Evolutionary conservation across 2,797 vertebrate genomes (phyloP), one percentile per base, ranked within the genome.

Genomic region (Taenioides sp.): DNA sequence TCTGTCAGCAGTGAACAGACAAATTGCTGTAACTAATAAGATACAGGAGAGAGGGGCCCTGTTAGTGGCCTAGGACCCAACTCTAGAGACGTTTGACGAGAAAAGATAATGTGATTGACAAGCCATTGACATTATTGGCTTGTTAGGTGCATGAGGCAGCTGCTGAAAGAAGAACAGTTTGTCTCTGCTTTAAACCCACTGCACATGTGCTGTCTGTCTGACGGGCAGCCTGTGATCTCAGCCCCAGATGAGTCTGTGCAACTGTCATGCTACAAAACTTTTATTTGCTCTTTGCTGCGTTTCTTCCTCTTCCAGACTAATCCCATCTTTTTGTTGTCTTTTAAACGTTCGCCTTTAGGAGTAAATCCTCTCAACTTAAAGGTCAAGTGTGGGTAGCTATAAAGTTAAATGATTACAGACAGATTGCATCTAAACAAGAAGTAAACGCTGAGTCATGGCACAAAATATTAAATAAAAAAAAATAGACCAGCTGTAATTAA

Each of bases 21-120:
- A 89, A 86, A 92, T 84, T 77, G 80, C 88, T 83, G 85, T 82
- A 86, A 83, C 89, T 89, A 89, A 92, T 87, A 79, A 60, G 69
- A 65, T 82, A 87, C 86, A 91, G 86, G 75, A 85, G 71, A 17
- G 79, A 72, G 5, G 49, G 72, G 77, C 72, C 65, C 73, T 47
- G 73, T 68, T 59, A 59, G 78, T 54, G 40, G 67, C 16, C 67
- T 20, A 68, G 76, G 84, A 87, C 65, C 87, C 86, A 84, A 80
- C 71, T 58, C 79, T 78, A 72, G 23, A 80, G 72, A 57, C 68
- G 59, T 65, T 77, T 65, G 7, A 78, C 76, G 67, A 67, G 75
- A 76, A 37, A 52, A 59, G 76, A 82, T 58, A 80, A 71, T 64
- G 65, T 71, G 80, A 86, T 71, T 85, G 86, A 84, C 81, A 63